Base-by-base conservation (phyloP, 2,113 vertebrate species). In the Guaruba guarouba region DNA sequence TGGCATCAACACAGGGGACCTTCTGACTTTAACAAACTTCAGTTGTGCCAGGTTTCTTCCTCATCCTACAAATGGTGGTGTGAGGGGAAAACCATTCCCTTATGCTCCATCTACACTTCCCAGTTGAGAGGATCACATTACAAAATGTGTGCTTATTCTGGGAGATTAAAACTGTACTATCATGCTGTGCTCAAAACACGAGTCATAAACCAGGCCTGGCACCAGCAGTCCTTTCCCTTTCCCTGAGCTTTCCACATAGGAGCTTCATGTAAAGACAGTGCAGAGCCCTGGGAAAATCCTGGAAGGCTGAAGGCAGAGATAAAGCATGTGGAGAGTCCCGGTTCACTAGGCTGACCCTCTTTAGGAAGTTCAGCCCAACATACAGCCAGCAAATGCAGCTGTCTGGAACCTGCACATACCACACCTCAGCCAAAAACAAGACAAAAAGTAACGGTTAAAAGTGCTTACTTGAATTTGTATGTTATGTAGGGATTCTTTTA, bases 61-160 rank as follows among this genome's bases (percentile, higher is more conserved):
- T 67, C 31, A 64, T 37, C 25, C 44, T 31, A 25, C 2, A 68
- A 39, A 86, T 2, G 12, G 29, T 1, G 2, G n/a, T 11, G 14
- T 3, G 24, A 35, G 17, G 24, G 52, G 52, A 64, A 86, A 86
- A 27, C 14, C 31, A 44, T 64, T 90, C 44, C 31, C 11, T 41
- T 31, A 59, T 76, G 57, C n/a, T 84, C 31, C 20, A 41, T 8
- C 73, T 49, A 44, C 44, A 24, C 59, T 37, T 57, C 13, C 25
- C 43, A 59, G 37, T 0, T 68, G 84, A 80, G n/a, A 54, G 0
- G 7, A 59, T 18, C 16, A 16, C 4, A 1, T 7, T 86, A 48
- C 43, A 73, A 64, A 76, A 49, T 5, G 7, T 35, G 44, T 35
- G 64, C 28, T 55, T 66, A 0, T 27, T 89, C 17, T 44, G 28